Evolutionary conservation across 2,888 invertebrate species (phyloP), one percentile per base, ranked within the genome.

Genomic region (Limenitis camilla): DNA sequence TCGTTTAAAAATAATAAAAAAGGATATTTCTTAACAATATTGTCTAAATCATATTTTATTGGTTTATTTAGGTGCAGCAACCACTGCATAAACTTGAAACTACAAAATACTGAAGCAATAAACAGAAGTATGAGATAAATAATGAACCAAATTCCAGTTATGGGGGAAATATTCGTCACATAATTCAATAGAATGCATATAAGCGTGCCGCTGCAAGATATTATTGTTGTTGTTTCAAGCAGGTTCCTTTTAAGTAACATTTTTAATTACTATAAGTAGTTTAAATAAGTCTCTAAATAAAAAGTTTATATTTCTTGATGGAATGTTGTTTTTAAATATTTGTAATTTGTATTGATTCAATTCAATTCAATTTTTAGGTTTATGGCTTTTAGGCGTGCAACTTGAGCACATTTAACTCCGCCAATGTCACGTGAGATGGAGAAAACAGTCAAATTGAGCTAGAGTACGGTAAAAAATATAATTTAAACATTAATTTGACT

Each of bases 71-170:
- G 72, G 59, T 76, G 77, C 46, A 91, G 67, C 51, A 90, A 65
- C 76, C 84, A 88, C 64, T 90, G 89, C 29, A 90, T 79, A 65
- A 81, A 77, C 61, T 83, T 80, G 65, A 89, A 88, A 69, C 89
- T 89, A 40, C 86, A 53, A 61, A 81, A 79, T 42, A 89, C 65
- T 3, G 89, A 84, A 0, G 74, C 55, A 35, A 88, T 63, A 69
- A 88, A 88, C 39, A 88, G 58, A 35, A 71, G 49, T 41, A 85
- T 35, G 50, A 83, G 59, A 60, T 88, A 89, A 40, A 81, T 58
- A n/a, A 76, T 62, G 55, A 89, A 77, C 83, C 84, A 88, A 49
- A 82, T 67, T 49, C 86, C 84, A 19, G 73, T 70, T 61, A 87
- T 59, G 2, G 82, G 82, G 0, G 85, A 84, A 62, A 86, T 79